Percentiles rank a stretch among this genome's conserved stretches.
phyloP scores from a whole-genome alignment of 1,140 invertebrate species.

The Caligus rogercresseyi region DNA sequence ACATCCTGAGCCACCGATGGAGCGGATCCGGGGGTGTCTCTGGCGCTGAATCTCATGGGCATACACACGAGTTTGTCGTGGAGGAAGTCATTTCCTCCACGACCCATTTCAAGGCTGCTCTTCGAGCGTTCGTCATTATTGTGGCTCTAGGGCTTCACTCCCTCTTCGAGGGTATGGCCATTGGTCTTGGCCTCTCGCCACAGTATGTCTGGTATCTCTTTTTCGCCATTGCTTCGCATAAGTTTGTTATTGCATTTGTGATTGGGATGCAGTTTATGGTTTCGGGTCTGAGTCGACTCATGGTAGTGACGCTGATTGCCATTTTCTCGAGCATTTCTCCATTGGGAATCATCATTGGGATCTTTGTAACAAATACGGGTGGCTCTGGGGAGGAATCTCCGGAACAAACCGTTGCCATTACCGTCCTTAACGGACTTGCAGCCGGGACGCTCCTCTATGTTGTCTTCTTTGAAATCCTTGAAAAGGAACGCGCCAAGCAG shows the following conservation, averaged over 20 bases:
- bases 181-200: constrained; percentile 48
- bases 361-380: neutral
- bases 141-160: constrained; percentile 44
- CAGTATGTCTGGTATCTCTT: constrained; percentile 35
- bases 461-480: constrained; percentile 74
- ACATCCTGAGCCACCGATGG: constrained; percentile 22
- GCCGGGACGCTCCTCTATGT: constrained; percentile 72
- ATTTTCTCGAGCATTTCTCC: constrained; percentile 23
- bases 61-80: neutral
- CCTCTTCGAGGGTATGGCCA: constrained; percentile 49
- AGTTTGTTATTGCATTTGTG: constrained; percentile 35
- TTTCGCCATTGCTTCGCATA: constrained; percentile 36
- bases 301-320: constrained; percentile 4
- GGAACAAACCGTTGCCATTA: constrained; percentile 37
- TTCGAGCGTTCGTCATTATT: constrained; percentile 35
- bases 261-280: constrained; percentile 28
- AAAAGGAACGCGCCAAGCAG: constrained; percentile 44
- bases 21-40: neutral
- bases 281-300: neutral
- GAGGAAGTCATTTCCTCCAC: neutral
- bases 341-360: constrained; percentile 19
- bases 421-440: constrained; percentile 58
- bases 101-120: constrained; percentile 20
- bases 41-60: neutral
- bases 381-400: constrained; percentile 17